Evolutionary conservation across 2,113 vertebrate genomes (phyloP).

Genomic region (Callocephalon fimbriatum): DNA sequence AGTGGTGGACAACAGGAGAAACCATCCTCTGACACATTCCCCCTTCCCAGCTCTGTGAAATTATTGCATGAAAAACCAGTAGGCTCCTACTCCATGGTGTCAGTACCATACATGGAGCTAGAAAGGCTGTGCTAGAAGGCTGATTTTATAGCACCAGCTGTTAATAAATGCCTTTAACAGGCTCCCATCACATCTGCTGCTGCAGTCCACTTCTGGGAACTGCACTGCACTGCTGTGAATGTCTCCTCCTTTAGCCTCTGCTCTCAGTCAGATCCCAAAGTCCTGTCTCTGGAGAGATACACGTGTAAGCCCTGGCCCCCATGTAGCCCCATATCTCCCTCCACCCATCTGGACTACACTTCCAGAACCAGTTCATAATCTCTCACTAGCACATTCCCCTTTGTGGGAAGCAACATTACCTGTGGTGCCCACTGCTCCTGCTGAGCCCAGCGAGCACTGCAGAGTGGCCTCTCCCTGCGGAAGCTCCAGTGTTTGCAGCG

Average conservation of each 20-base stretch:
- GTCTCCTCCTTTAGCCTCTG: fast-evolving
- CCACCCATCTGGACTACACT: fast-evolving
- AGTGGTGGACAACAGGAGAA: background rate
- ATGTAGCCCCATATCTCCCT: background rate
- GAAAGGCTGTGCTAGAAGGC: background rate
- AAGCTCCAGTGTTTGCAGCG: background rate
- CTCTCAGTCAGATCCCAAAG: background rate
- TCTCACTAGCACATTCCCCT: background rate
- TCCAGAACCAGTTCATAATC: background rate
- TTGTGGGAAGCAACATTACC: background rate
- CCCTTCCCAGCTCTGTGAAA: background rate
- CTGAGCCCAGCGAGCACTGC: fast-evolving
- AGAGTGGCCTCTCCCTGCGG: fast-evolving
- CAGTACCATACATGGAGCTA: background rate
- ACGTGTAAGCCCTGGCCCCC: fast-evolving
- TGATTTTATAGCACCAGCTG: background rate
- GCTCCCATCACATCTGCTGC: background rate
- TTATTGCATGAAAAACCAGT: background rate
- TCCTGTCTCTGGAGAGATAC: background rate
- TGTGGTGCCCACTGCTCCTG: background rate
- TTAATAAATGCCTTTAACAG: background rate
- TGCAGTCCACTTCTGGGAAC: background rate
- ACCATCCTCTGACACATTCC: background rate
- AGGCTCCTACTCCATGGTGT: background rate
- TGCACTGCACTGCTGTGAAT: background rate